phyloP scores from a whole-genome alignment of 2,888 invertebrate genomes.

The Leucophenga maculata region DNA sequence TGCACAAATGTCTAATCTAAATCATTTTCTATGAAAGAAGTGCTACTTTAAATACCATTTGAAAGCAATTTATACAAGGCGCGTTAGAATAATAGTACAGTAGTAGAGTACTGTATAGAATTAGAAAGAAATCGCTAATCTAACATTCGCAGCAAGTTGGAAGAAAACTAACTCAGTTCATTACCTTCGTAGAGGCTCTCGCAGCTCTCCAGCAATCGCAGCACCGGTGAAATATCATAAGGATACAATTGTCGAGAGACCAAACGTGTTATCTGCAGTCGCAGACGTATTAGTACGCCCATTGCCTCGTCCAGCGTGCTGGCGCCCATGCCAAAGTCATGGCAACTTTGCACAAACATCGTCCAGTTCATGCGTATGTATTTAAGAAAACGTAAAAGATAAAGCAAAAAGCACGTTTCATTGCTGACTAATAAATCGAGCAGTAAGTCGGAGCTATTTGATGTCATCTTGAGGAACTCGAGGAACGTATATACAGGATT shows the following conservation, averaged over 20 bases:
- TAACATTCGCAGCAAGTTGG: neutral
- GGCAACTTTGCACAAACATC: conserved; percentile 85
- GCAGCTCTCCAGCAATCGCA: conserved; percentile 86
- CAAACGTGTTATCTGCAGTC: conserved; percentile 85
- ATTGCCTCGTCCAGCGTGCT: conserved; percentile 85
- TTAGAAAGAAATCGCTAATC: neutral
- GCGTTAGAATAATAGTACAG: no score
- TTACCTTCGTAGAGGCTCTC: conserved; percentile 89
- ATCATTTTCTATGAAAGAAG: no score
- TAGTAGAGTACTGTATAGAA: neutral
- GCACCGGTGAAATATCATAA: conserved; percentile 90
- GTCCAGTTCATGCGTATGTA: conserved; percentile 88
- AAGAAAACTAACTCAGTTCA: conserved; percentile 77
- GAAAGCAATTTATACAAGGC: no score
- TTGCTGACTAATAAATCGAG: conserved; percentile 90
- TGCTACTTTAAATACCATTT: no score
- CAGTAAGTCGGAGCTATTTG: conserved; percentile 85
- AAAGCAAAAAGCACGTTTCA: conserved; percentile 90
- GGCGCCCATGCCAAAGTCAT: conserved; percentile 73
- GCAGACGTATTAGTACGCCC: conserved; percentile 85
- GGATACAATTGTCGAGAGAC: conserved; percentile 89
- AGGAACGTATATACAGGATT: conserved; percentile 91
- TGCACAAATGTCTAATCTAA: no score
- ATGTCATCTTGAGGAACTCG: conserved; percentile 87
- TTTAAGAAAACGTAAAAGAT: conserved; percentile 87